Evolutionary conservation across 2,888 invertebrate genomes (phyloP), one percentile per base, ranked within the genome.

Genomic region (Mythimna ferrago): DNA sequence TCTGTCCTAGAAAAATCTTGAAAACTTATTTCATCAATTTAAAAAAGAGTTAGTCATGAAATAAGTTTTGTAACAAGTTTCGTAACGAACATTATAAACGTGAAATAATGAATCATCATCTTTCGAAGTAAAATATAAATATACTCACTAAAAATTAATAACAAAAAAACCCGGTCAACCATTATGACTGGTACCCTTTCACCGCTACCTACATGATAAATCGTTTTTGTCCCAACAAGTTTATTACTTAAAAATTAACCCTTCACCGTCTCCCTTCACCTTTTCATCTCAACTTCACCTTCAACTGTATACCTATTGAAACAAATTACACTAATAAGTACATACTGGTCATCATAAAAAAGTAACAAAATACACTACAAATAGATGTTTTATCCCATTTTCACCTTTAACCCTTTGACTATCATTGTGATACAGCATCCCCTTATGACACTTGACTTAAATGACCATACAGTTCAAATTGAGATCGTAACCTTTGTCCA

Each of bases 351-450:
- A 41, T 9, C 11, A 14, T 19, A 58, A 16, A 64, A 57, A 54
- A 62, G 35, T 21, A 53, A 53, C 41, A 61, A 53, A 21, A n/a
- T 44, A n/a, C 11, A 21, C 6, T 19, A 41, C 32, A 60, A 58
- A 62, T 62, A 51, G 2, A 57, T 6, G 1, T 62, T 83, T 84
- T 32, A 76, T 84, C 69, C 44, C 35, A 68, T 66, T 63, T 57
- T 68, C 67, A 76, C 71, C 70, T 84, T 53, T 84, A 2, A 58
- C 64, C 57, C 35, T 63, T 48, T 68, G 57, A 58, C 78, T 35
- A 56, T 44, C 21, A 67, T 44, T 57, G 14, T 60, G 1, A 62
- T 58, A 68, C 74, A 85, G 82, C 86, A 83, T 83, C 83, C 82
- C 83, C 66, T 67, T 10, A 51, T 60, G 41, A 64, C 67, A 70